A percentile compares a stretch with the other conserved stretches of the same genome.
Evolutionary conservation across 2,113 vertebrate genomes (phyloP).

Genomic region (Microtus pennsylvanicus): DNA sequence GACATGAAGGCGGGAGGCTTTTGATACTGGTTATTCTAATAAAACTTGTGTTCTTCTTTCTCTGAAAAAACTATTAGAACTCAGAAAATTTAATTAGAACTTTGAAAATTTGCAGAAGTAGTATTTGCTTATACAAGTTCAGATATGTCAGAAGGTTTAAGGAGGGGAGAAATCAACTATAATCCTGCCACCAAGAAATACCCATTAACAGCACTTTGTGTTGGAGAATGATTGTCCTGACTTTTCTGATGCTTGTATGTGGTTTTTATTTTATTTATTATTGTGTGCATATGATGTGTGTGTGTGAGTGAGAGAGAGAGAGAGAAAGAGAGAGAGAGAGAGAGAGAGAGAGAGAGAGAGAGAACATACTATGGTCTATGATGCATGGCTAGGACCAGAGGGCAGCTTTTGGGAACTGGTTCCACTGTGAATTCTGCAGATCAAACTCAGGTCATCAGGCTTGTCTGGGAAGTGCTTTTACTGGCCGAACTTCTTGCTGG

Average conservation of each 20-base stretch:
- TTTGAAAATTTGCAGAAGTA: not conserved
- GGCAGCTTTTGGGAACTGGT: not conserved
- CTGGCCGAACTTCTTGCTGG: not conserved
- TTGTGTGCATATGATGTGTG: not conserved
- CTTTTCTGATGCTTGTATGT: not conserved
- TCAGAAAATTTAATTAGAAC: not conserved
- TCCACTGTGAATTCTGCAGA: not conserved
- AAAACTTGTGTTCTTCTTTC: conserved; percentile 20
- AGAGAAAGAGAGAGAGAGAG: not conserved
- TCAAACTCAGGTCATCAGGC: not conserved
- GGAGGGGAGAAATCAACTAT: not conserved
- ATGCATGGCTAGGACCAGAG: not conserved
- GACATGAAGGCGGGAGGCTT: not conserved
- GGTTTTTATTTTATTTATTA: not conserved
- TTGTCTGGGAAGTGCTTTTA: not conserved
- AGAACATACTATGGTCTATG: not conserved
- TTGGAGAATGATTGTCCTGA: not conserved
- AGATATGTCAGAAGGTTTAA: conserved; percentile 6
- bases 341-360: not conserved
- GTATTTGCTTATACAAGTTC: conserved; percentile 10
- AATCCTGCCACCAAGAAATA: not conserved
- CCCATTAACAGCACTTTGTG: not conserved
- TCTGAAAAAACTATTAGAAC: conserved; percentile 29
- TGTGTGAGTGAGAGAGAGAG: too few species aligned
- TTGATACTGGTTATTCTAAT: conserved; percentile 13